A percentile compares a stretch with the other conserved stretches of the same genome.
phyloP scores from a whole-genome alignment of 2,888 invertebrate genomes.

The Heliconius ethilla region DNA sequence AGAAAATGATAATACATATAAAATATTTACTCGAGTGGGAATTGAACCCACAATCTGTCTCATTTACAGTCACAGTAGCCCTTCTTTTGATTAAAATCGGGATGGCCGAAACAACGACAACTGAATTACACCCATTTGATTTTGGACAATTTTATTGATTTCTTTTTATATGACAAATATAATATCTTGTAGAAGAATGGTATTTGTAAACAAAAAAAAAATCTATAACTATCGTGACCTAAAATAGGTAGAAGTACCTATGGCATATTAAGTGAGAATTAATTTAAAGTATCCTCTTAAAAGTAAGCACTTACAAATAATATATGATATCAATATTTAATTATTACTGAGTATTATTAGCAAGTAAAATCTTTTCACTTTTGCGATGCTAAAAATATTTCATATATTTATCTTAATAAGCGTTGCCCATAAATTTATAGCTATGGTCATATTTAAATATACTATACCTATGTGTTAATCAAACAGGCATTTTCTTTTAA shows the following conservation, averaged over 20 bases:
- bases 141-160: not conserved
- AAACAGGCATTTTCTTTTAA: not conserved
- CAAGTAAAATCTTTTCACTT: not conserved
- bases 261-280: not conserved
- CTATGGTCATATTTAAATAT: not conserved
- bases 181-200: not conserved
- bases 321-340: not conserved
- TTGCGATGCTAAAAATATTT: not conserved
- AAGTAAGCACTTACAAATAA: not conserved
- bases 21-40: too few species aligned
- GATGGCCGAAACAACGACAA: too few species aligned
- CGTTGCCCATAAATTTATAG: slow-evolving; percentile 4
- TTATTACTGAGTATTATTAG: not conserved
- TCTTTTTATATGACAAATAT: not conserved
- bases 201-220: not conserved
- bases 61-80: not conserved
- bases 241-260: not conserved
- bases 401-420: slow-evolving; percentile 11
- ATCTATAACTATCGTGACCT: not conserved
- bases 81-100: not conserved
- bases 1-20: too few species aligned
- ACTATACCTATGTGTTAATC: not conserved
- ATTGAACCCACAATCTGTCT: too few species aligned
- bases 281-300: not conserved
- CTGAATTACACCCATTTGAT: too few species aligned